Conservation (phyloP, 1,140 invertebrate genomes). For the Orchesella cincta region DNA sequence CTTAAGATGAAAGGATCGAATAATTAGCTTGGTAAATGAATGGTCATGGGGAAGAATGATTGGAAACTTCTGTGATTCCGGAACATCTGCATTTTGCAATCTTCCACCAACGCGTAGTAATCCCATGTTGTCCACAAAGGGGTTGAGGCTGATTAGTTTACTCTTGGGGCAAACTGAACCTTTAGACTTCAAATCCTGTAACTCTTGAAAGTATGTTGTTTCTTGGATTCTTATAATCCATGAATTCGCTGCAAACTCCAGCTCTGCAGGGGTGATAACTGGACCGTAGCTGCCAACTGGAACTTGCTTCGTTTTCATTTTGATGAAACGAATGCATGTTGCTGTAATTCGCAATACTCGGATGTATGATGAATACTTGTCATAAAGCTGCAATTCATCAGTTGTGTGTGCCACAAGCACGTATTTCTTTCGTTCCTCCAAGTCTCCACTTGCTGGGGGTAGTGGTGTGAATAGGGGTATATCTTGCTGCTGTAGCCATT, state of each 20-base stretch:
- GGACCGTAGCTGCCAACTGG: background rate
- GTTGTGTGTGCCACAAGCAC: background rate
- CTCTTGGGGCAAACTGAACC: background rate
- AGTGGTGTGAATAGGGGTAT: background rate
- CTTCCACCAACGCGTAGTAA: constrained; percentile 31
- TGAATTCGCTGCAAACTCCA: background rate
- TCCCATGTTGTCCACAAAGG: constrained; percentile 30
- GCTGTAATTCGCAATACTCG: background rate
- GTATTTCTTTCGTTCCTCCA: background rate
- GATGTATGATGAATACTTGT: too few relatives aligned
- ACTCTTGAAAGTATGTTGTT: background rate
- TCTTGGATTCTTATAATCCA: background rate
- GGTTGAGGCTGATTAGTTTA: constrained; percentile 28
- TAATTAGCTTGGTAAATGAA: constrained; percentile 52
- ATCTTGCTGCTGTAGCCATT: background rate
- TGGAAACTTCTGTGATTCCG: constrained; percentile 54
- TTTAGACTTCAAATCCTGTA: background rate
- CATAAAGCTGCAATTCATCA: background rate
- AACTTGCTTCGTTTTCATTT: background rate
- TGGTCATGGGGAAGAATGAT: constrained; percentile 54
- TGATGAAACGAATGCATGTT: background rate
- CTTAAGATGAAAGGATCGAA: constrained; percentile 37
- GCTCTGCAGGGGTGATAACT: background rate
- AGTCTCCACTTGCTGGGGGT: background rate
- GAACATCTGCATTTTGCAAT: constrained; percentile 36